phyloP scores from a whole-genome alignment of 1,140 invertebrate species.

The Pseudoatta argentina region DNA sequence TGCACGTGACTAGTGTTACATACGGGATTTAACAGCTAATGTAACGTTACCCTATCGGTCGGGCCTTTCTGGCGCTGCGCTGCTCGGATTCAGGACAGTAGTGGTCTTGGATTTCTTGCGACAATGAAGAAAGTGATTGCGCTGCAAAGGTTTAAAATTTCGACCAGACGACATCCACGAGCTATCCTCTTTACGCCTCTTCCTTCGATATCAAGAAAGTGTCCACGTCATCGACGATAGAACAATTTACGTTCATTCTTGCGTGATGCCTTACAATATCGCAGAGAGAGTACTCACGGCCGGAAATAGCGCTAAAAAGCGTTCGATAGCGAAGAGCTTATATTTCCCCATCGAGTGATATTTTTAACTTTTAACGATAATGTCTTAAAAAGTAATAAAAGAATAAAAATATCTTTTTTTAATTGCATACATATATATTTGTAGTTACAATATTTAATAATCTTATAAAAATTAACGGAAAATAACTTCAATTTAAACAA shows the following conservation, averaged over 20 bases:
- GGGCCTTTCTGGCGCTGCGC: constrained; percentile 74
- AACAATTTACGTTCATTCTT: constrained; percentile 30
- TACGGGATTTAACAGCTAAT: constrained; percentile 84
- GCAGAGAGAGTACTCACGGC: neutral
- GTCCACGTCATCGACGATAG: constrained; percentile 28
- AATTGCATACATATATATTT: neutral
- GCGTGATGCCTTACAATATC: constrained; percentile 9
- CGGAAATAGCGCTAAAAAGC: neutral
- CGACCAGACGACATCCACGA: constrained; percentile 80
- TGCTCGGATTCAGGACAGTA: constrained; percentile 71
- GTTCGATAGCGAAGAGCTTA: neutral
- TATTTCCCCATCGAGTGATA: neutral
- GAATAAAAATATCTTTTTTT: neutral
- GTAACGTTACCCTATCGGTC: constrained; percentile 80
- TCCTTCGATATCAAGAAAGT: constrained; percentile 41
- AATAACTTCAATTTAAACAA: no score
- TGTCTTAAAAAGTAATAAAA: no score
- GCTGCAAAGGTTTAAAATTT: constrained; percentile 80
- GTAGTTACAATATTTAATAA: neutral
- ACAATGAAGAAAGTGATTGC: constrained; percentile 76
- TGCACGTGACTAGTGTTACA: constrained; percentile 82
- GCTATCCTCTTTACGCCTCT: constrained; percentile 23
- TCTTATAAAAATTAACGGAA: no score
- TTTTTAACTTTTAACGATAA: neutral
- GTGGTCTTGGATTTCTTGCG: constrained; percentile 81